A percentile compares a stretch with the other conserved stretches of the same genome.
Conservation (phyloP, 1,140 invertebrate genomes). For the Pteromalus puparum region DNA sequence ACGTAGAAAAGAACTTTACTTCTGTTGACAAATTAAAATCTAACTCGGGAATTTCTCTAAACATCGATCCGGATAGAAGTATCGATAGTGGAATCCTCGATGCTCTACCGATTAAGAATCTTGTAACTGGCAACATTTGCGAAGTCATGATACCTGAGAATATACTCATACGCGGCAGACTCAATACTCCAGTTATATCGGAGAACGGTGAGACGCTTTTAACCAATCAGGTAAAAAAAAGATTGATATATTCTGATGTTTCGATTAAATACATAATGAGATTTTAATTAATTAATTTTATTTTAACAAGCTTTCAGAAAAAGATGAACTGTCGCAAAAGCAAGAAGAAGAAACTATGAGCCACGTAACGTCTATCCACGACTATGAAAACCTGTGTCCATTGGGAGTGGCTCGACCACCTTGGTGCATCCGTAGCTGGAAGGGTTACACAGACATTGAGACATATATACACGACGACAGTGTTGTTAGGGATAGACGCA, state of each 20-base stretch:
- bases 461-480: constrained; percentile 80
- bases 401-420: constrained; percentile 80
- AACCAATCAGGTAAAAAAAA: constrained; percentile 22
- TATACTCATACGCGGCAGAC: constrained; percentile 55
- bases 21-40: constrained; percentile 50
- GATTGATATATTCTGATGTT: not conserved
- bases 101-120: constrained; percentile 33
- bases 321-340: constrained; percentile 53
- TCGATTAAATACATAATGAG: not conserved
- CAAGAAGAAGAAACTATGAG: constrained; percentile 76
- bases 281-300: not conserved
- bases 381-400: constrained; percentile 83
- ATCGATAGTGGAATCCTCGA: constrained; percentile 28
- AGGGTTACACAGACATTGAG: constrained; percentile 80
- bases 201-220: constrained; percentile 49
- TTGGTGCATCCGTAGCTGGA: constrained; percentile 82
- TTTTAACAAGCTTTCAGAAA: constrained; percentile 43
- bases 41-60: constrained; percentile 27
- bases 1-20: constrained; percentile 56
- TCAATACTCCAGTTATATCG: constrained; percentile 57
- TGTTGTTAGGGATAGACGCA: constrained; percentile 76
- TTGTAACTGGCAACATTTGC: constrained; percentile 11
- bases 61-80: constrained; percentile 31
- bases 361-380: constrained; percentile 79
- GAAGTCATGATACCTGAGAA: constrained; percentile 32